Conservation (phyloP, 2,888 invertebrate genomes). For the Trichopoda pennipes region DNA sequence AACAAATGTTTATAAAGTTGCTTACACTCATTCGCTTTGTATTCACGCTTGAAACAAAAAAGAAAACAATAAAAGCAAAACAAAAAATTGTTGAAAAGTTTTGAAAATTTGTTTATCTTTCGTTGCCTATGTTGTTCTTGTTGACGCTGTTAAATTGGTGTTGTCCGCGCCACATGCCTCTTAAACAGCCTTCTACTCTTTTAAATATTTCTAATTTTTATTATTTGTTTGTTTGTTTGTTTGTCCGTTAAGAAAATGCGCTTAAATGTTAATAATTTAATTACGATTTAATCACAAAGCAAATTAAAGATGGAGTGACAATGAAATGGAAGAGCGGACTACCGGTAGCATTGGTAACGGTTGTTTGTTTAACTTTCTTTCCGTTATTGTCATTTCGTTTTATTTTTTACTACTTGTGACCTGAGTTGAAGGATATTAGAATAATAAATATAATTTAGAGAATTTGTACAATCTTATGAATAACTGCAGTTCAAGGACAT, state of each 20-base stretch:
- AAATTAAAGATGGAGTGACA: slow-evolving; percentile 63
- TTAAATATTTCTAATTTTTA: slow-evolving; percentile 25
- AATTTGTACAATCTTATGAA: no score
- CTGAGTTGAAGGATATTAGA: no score
- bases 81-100: slow-evolving; percentile 38
- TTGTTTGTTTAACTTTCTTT: no score
- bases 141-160: slow-evolving; percentile 25
- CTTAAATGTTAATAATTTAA: slow-evolving; percentile 66
- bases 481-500: no score
- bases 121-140: not conserved
- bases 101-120: not conserved
- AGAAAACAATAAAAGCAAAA: slow-evolving; percentile 15
- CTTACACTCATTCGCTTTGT: not conserved
- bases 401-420: no score
- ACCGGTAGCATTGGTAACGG: not conserved
- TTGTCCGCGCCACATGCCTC: not conserved
- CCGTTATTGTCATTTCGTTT: no score
- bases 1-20: slow-evolving; percentile 41
- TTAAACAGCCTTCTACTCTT: not conserved
- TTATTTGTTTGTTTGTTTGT: slow-evolving; percentile 7
- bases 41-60: not conserved
- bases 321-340: slow-evolving; percentile 9
- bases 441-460: no score
- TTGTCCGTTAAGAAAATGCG: slow-evolving; percentile 24
- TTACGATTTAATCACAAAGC: slow-evolving; percentile 63